These are phyloP conservation scores for Ophion ventricosus DNA, from an alignment of 2,888 invertebrate species.

Conservation along the genomic window DNA sequence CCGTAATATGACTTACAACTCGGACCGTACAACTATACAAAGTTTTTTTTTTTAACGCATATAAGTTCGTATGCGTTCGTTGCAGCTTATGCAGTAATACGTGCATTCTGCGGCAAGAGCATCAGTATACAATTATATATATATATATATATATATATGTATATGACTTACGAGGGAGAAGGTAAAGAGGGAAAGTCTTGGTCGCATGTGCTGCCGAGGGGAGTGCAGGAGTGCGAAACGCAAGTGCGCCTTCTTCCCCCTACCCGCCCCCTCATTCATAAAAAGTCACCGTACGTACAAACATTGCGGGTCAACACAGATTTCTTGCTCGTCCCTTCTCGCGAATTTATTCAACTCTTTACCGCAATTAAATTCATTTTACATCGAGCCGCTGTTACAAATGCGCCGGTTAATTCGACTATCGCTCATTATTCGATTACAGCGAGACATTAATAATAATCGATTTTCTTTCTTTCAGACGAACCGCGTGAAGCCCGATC, in stretches of 20 bases:
- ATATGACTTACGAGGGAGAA: neutral
- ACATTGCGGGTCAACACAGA: constrained; percentile 66
- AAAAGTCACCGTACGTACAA: constrained; percentile 48
- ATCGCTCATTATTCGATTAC: neutral
- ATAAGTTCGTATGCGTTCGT: constrained; percentile 46
- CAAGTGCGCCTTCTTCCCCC: constrained; percentile 48
- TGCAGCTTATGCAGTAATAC: constrained; percentile 50
- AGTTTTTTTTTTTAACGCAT: constrained; percentile 22
- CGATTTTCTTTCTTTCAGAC: too few species aligned
- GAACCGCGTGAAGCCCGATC: too few species aligned
- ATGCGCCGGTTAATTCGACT: neutral
- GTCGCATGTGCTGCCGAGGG: constrained; percentile 65
- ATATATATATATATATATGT: constrained; percentile 9
- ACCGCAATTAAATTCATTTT: neutral
- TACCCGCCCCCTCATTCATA: constrained; percentile 21
- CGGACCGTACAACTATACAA: constrained; percentile 62
- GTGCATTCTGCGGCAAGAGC: neutral
- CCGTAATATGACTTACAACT: constrained; percentile 77
- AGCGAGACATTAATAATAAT: too few species aligned
- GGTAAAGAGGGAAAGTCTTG: constrained; percentile 25
- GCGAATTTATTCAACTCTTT: constrained; percentile 38
- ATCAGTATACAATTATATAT: neutral
- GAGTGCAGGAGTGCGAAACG: constrained; percentile 53
- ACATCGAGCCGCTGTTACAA: neutral
- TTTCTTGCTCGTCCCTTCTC: constrained; percentile 49